Evolutionary conservation across 2,888 invertebrate genomes (phyloP).

Genomic region (Drosophila tripunctata): DNA sequence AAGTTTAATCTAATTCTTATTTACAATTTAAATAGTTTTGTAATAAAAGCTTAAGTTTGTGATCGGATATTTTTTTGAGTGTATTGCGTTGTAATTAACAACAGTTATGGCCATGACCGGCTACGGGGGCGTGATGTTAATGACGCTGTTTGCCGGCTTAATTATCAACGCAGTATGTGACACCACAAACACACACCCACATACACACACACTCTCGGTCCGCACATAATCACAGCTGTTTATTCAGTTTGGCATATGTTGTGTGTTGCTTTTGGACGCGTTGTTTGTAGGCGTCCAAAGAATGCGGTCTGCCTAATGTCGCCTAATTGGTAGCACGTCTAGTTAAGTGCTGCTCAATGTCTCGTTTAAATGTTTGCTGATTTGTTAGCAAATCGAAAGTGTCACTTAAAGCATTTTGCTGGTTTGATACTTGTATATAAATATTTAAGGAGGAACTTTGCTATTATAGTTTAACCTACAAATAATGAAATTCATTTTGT

Average conservation of each 20-base stretch:
- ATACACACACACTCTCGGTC: constrained; percentile 10
- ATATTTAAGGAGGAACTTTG: too few species aligned
- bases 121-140: constrained; percentile 31
- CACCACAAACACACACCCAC: constrained; percentile 22
- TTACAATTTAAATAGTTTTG: too few species aligned
- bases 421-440: background rate
- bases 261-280: constrained; percentile 21
- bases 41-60: too few species aligned
- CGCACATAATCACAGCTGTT: constrained; percentile 49
- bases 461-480: too few species aligned
- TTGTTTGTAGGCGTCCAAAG: constrained; percentile 53
- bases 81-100: constrained; percentile 53
- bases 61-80: background rate
- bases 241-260: constrained; percentile 33
- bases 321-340: constrained; percentile 48
- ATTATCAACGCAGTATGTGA: constrained; percentile 40
- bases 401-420: background rate
- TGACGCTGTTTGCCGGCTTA: constrained; percentile 60
- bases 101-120: constrained; percentile 56
- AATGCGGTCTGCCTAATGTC: constrained; percentile 63
- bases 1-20: too few species aligned
- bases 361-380: constrained; percentile 17
- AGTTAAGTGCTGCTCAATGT: constrained; percentile 20
- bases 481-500: too few species aligned
- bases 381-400: constrained; percentile 36